Conservation (phyloP, 2,113 vertebrate genomes). For the Amphiprion ocellaris region DNA sequence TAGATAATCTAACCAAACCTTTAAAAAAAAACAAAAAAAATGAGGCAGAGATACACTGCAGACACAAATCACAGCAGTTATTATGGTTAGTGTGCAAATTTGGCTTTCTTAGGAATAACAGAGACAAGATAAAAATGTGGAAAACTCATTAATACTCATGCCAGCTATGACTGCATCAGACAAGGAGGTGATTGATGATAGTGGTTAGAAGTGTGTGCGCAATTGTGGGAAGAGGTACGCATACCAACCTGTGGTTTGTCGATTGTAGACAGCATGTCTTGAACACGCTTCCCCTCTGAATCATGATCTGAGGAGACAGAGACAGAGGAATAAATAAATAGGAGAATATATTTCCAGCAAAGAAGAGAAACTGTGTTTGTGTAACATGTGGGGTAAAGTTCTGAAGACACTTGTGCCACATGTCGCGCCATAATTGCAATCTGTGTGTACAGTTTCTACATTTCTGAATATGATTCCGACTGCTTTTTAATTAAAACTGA, state of each 20-base stretch:
- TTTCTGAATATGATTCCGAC: slow-evolving; percentile 1
- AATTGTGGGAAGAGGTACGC: slow-evolving; percentile 17
- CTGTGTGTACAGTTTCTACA: not conserved
- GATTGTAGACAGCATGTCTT: slow-evolving; percentile 96
- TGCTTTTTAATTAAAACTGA: not conserved
- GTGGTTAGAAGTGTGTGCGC: slow-evolving; percentile 8
- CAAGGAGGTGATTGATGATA: slow-evolving; percentile 47
- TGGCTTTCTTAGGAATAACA: slow-evolving; percentile 30
- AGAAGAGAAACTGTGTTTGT: not conserved
- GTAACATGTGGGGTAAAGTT: not conserved
- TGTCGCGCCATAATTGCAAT: not conserved
- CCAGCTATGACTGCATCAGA: slow-evolving; percentile 38
- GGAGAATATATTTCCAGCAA: slow-evolving; percentile 7
- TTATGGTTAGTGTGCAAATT: slow-evolving; percentile 2
- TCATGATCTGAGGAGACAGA: slow-evolving; percentile 90
- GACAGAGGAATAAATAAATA: slow-evolving; percentile 17
- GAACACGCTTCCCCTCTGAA: slow-evolving; percentile 93
- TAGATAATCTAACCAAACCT: not conserved
- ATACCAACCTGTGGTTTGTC: slow-evolving; percentile 96
- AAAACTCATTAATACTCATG: slow-evolving; percentile 31
- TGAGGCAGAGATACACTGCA: not conserved
- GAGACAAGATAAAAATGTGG: slow-evolving; percentile 25
- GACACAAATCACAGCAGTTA: not conserved
- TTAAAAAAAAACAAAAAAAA: not conserved
- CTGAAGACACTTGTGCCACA: not conserved